Evolutionary conservation across 1,140 invertebrate genomes (phyloP), one percentile per base, ranked within the genome.

Genomic region (Streblospio benedicti): DNA sequence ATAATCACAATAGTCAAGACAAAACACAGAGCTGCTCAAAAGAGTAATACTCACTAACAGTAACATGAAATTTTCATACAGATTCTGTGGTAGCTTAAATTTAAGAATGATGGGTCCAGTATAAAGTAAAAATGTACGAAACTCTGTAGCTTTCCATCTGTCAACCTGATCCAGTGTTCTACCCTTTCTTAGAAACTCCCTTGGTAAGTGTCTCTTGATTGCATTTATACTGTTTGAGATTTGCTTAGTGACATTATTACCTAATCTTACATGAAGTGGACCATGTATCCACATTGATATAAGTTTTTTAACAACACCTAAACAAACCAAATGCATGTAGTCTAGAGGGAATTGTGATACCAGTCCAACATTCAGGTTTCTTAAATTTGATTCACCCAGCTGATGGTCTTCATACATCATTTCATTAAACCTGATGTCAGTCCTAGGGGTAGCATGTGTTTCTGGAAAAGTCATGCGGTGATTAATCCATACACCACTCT

Each of bases 111-210:
- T 12, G 4, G 16, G 9, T 4, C 53, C 53, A 28, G 68, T 62
- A 65, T 76, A 77, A 5, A 76, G 54, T 31, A 77, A 53, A 69
- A 77, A 74, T 44, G 66, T 65, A 12, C 75, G 60, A 65, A 75
- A 73, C 63, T 78, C 73, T 5, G 72, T 77, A 14, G 75, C 72
- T 68, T 77, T 77, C 67, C 67, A 76, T 35, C 64, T 57, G 14
- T 63, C 57, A 33, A 74, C 32, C 20, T 76, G 68, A 31, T 59
- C 41, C 1, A 79, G 58, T 27, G 27, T 25, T 61, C 72, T 60
- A 3, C 74, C 67, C 57, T 73, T 72, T 58, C 73, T 56, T 52
- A 23, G 28, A 69, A 77, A 77, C 62, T 77, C 69, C 33, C 9
- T 20, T 53, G 68, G 65, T 59, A 45, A 28, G 18, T 43, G 38